Conservation (phyloP, 2,888 invertebrate species). For the Tetropium fuscum region DNA sequence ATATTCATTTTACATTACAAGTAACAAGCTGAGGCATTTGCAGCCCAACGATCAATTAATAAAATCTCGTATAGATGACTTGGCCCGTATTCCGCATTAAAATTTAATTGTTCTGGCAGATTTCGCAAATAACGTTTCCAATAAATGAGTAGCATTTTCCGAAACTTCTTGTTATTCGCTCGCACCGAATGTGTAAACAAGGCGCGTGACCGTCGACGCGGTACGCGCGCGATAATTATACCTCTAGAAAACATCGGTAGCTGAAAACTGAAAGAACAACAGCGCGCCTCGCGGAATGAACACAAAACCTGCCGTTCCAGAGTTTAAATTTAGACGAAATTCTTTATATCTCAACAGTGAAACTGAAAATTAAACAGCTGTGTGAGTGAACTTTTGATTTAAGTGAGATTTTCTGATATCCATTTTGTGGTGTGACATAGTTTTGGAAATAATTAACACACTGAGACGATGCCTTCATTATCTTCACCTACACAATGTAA, state of each 20-base stretch:
- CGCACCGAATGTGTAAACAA: constrained; percentile 18
- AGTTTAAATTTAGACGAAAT: constrained; percentile 62
- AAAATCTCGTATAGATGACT: too few relatives aligned
- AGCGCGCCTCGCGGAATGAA: constrained; percentile 41
- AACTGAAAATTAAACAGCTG: constrained; percentile 44
- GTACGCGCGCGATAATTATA: constrained; percentile 20
- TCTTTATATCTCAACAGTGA: constrained; percentile 45
- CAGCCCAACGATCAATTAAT: too few relatives aligned
- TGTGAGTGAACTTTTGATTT: constrained; percentile 26
- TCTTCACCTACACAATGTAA: constrained; percentile 57
- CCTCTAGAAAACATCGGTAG: constrained; percentile 34
- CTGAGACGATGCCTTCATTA: constrained; percentile 50
- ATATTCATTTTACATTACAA: too few relatives aligned
- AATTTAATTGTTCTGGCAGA: not conserved
- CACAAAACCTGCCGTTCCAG: constrained; percentile 41
- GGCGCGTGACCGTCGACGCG: constrained; percentile 17
- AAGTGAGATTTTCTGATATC: not conserved
- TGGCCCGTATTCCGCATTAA: not conserved
- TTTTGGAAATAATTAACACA: not conserved
- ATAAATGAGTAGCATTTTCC: not conserved
- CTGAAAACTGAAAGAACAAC: constrained; percentile 41
- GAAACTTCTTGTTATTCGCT: constrained; percentile 1
- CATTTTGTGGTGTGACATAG: constrained; percentile 29
- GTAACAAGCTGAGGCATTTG: too few relatives aligned
- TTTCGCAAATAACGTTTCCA: not conserved